phyloP scores from a whole-genome alignment of 2,888 invertebrate species.

The Escarpia spicata region DNA sequence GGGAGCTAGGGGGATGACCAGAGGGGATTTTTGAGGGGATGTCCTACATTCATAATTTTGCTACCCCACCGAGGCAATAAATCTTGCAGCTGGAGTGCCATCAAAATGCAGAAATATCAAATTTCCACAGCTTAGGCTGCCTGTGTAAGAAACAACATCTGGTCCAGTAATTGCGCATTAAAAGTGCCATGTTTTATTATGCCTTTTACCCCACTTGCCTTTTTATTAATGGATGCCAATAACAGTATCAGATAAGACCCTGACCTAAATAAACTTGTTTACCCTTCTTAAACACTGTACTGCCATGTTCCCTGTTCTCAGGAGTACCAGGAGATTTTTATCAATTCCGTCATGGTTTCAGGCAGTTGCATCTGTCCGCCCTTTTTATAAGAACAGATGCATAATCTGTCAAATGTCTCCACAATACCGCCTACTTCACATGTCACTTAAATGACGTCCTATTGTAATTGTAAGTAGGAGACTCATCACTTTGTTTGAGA shows the following conservation, averaged over 20 bases:
- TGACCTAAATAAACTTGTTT: not conserved
- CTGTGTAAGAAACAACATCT: constrained; percentile 18
- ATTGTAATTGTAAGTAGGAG: constrained; percentile 21
- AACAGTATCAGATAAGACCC: not conserved
- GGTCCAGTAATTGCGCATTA: constrained; percentile 22
- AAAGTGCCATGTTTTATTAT: constrained; percentile 23
- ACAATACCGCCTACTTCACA: not conserved
- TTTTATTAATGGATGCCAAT: constrained; percentile 18
- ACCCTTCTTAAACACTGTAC: not conserved
- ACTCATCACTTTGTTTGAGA: constrained; percentile 18
- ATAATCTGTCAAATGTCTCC: constrained; percentile 7
- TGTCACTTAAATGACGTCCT: not conserved
- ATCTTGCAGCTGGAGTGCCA: not conserved
- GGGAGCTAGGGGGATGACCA: not conserved
- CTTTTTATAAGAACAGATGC: constrained; percentile 24
- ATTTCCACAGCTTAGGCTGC: not conserved
- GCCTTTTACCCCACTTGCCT: not conserved
- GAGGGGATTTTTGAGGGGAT: not conserved
- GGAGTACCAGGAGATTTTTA: not conserved
- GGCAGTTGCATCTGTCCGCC: constrained; percentile 19
- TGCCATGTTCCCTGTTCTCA: not conserved
- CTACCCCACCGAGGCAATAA: constrained; percentile 14
- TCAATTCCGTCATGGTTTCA: constrained; percentile 21
- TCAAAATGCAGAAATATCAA: constrained; percentile 8
- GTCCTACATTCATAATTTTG: constrained; percentile 11